phyloP scores from a whole-genome alignment of 1,140 invertebrate species.

The Hypothenemus hampei region DNA sequence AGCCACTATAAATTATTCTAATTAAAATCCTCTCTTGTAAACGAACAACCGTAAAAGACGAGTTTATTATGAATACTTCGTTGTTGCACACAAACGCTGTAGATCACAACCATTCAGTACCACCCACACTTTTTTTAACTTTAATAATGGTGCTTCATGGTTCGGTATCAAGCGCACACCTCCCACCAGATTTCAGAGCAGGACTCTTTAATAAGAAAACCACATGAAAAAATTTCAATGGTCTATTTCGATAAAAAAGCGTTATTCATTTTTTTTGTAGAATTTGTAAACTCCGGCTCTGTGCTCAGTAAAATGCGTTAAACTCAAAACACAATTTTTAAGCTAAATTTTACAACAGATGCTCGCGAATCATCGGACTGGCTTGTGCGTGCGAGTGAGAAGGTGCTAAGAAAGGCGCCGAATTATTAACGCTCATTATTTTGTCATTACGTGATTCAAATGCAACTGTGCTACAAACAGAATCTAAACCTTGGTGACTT shows the following conservation, averaged over 20 bases:
- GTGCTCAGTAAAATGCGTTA: background rate
- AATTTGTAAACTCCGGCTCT: conserved; percentile 1
- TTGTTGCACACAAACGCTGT: conserved; percentile 3
- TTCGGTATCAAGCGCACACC: conserved; percentile 19
- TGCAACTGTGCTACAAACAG: conserved; percentile 3
- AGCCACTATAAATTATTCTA: background rate
- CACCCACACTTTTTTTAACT: conserved; percentile 23
- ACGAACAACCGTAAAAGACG: background rate
- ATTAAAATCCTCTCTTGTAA: background rate
- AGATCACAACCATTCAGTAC: conserved; percentile 25
- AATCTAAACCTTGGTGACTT: background rate
- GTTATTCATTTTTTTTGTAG: background rate
- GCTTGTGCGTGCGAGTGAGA: too few species aligned
- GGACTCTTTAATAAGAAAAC: background rate
- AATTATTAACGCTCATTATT: conserved; percentile 24
- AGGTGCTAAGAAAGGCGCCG: background rate
- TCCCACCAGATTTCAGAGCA: conserved; percentile 10
- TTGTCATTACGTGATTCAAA: conserved; percentile 17
- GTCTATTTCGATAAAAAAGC: background rate
- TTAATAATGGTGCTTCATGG: conserved; percentile 23
- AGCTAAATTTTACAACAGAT: conserved; percentile 23
- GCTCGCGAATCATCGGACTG: conserved; percentile 3
- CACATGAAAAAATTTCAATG: background rate
- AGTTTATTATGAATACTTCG: background rate
- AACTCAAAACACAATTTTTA: conserved; percentile 14